Evolutionary conservation across 2,888 invertebrate genomes (phyloP), one percentile per base, ranked within the genome.

Genomic region (Acrobasis consociella): DNA sequence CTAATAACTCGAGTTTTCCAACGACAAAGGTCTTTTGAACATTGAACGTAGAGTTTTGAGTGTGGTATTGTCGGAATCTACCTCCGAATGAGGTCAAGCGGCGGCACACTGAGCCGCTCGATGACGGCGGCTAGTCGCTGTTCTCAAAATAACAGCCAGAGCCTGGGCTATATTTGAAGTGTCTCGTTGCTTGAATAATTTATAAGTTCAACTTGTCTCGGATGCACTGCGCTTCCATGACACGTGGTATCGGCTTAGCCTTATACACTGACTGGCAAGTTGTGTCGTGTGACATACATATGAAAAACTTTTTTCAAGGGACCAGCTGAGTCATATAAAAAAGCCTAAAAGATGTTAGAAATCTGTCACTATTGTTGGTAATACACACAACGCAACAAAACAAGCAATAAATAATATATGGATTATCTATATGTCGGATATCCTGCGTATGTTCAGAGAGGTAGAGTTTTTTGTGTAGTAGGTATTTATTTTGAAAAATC

Each of bases 101-200:
- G 69, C 65, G 71, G 72, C 70, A 70, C 75, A 71, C 73, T 72
- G 71, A 71, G 71, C 72, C 64, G 69, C 69, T 71, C 70, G 68
- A 69, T 70, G 76, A 69, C 73, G 72, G 71, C 74, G 68, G 73
- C 46, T 73, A 75, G 76, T 80, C 78, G 80, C 74, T 80, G 85
- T 85, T 86, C 86, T 86, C 85, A 84, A 89, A 90, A 89, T 88
- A 91, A 82, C 84, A 81, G 81, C 81, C 82, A 78, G 81, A 80
- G 79, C 80, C 77, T 81, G 83, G 80, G 79, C 87, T 87, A 87
- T 88, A 89, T 89, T 87, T 89, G 87, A 89, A 89, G 87, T 87
- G 89, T 89, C 90, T 87, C 86, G 74, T 83, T 83, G 84, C 85
- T 86, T 91, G 91, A 92, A 92, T 92, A 88, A 91, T 90, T 90